Evolutionary conservation across 2,113 vertebrate genomes (phyloP).

Genomic region (Poicephalus gulielmi): DNA sequence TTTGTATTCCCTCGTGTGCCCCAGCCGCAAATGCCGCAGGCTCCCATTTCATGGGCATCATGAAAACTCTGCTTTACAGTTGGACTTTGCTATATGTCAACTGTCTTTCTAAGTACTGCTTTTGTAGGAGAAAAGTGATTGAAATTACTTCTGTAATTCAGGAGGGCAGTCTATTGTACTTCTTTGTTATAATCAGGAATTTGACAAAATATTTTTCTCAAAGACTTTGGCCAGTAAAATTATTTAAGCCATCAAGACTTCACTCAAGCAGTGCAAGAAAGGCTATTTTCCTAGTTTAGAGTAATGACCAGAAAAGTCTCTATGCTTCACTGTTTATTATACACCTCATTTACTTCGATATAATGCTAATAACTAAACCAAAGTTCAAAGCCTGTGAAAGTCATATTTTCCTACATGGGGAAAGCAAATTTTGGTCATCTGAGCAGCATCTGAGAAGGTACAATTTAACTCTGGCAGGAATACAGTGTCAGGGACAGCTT

Average conservation of each 20-base stretch:
- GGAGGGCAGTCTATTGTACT: background rate
- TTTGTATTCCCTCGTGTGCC: background rate
- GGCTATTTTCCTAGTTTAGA: background rate
- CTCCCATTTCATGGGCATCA: background rate
- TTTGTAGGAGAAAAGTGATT: background rate
- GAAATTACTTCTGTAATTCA: background rate
- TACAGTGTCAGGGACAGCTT: accelerated
- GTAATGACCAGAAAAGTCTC: background rate
- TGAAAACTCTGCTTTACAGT: background rate
- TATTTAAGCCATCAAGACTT: background rate
- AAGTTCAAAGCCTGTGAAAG: background rate
- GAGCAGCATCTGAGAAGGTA: background rate
- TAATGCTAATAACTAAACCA: background rate
- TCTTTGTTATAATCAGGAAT: background rate
- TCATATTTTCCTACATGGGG: accelerated
- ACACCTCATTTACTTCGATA: background rate
- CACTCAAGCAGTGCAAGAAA: background rate
- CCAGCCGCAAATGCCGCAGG: accelerated
- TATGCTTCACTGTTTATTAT: background rate
- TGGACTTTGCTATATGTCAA: background rate
- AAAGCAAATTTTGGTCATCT: background rate
- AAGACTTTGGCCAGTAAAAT: background rate
- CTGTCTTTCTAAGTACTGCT: background rate
- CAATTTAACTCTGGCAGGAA: background rate
- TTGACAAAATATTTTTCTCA: background rate